Evolutionary conservation across 2,797 vertebrate species (phyloP).

Genomic region (Oreortyx pictus): DNA sequence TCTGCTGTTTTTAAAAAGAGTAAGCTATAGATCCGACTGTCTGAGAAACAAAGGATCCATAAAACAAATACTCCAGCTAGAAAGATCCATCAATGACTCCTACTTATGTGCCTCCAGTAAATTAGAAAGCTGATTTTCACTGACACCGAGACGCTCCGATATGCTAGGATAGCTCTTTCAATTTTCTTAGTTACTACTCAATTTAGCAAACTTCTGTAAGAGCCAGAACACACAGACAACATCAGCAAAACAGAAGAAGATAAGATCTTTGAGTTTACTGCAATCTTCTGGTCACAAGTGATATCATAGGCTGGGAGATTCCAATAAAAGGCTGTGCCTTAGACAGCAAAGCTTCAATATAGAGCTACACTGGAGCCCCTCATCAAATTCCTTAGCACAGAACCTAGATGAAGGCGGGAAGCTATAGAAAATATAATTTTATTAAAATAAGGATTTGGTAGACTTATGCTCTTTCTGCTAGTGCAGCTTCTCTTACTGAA

Average conservation of each 20-base stretch:
- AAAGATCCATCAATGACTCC: not conserved
- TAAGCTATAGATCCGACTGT: not conserved
- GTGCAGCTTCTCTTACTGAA: not conserved
- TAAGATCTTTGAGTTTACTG: not conserved
- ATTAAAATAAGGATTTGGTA: not conserved
- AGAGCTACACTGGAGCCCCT: not conserved
- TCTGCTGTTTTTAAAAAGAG: not conserved
- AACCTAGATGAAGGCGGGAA: not conserved
- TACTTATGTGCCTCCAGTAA: no score
- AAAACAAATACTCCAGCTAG: not conserved
- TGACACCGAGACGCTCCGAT: rapidly evolving
- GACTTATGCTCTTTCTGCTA: not conserved
- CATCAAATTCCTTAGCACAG: not conserved
- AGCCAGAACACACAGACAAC: not conserved
- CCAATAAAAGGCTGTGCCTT: not conserved
- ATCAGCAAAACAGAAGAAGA: not conserved
- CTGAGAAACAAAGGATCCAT: conserved; percentile 5
- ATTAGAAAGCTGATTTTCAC: not conserved
- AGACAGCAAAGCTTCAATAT: rapidly evolving
- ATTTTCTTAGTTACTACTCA: not conserved
- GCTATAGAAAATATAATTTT: not conserved
- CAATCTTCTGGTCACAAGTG: not conserved
- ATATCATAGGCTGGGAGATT: not conserved
- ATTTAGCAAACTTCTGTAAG: not conserved
- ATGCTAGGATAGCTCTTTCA: not conserved